Evolutionary conservation across 2,797 vertebrate species (phyloP).

Genomic region (Falco columbarius): DNA sequence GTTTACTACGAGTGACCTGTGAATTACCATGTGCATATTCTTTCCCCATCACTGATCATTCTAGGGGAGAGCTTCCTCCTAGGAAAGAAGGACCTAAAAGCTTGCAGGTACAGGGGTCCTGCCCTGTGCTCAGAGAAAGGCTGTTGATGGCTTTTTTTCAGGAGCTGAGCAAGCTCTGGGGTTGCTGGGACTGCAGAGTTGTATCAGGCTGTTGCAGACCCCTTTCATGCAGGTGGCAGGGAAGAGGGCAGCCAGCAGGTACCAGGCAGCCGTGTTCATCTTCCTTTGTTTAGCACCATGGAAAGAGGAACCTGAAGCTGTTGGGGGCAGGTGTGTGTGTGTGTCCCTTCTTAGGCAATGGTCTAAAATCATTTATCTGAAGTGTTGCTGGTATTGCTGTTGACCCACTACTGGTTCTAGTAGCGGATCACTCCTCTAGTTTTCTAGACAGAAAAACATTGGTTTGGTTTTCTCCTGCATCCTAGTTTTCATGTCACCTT

Average conservation of each 20-base stretch:
- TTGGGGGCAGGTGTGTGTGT: background rate
- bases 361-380: background rate
- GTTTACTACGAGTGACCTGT: background rate
- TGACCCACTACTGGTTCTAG: background rate
- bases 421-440: background rate
- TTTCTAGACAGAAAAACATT: background rate
- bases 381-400: background rate
- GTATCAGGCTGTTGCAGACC: background rate
- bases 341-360: background rate
- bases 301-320: background rate
- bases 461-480: background rate
- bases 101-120: background rate
- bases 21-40: rapidly evolving
- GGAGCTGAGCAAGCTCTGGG: background rate
- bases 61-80: background rate
- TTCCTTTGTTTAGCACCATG: background rate
- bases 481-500: background rate
- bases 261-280: background rate
- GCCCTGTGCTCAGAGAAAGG: background rate
- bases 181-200: background rate
- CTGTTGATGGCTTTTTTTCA: background rate
- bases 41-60: background rate
- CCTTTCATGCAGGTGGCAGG: background rate
- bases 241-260: background rate
- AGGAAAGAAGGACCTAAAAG: background rate